Percentiles rank a stretch among this genome's conserved stretches.
These are phyloP conservation scores for Neoascia interrupta DNA, from an alignment of 2,888 invertebrate genomes.

Conservation along the genomic window DNA sequence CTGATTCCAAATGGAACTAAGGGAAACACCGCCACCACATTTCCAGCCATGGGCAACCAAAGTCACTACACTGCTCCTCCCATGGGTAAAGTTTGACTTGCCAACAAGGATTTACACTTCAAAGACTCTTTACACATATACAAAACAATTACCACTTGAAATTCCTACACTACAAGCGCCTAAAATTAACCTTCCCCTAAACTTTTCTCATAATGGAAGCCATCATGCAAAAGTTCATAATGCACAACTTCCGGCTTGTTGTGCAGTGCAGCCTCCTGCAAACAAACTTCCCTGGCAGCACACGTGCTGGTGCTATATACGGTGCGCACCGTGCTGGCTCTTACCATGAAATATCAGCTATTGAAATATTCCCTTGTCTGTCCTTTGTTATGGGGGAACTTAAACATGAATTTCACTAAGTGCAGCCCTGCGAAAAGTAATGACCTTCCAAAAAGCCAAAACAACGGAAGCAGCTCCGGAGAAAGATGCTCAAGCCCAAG, in stretches of 20 bases:
- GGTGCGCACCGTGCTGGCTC: too few species aligned
- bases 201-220: slow-evolving; percentile 51
- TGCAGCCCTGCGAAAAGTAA: slow-evolving; percentile 37
- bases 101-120: background rate
- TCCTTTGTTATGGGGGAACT: slow-evolving; percentile 11
- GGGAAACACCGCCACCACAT: too few species aligned
- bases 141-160: slow-evolving; percentile 17
- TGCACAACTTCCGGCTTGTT: slow-evolving; percentile 34
- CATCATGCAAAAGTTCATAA: slow-evolving; percentile 51
- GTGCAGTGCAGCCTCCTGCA: background rate
- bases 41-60: too few species aligned
- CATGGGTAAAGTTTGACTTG: too few species aligned
- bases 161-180: background rate
- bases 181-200: slow-evolving; percentile 22
- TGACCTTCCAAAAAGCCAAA: slow-evolving; percentile 53
- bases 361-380: slow-evolving; percentile 11
- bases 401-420: slow-evolving; percentile 32
- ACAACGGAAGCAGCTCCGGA: slow-evolving; percentile 17
- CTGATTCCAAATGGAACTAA: too few species aligned
- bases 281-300: background rate
- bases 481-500: slow-evolving; percentile 22
- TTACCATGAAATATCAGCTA: background rate
- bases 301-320: slow-evolving; percentile 1
- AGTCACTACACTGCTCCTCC: too few species aligned
- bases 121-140: background rate